Evolutionary conservation across 2,113 vertebrate species (phyloP), one percentile per base, ranked within the genome.

Genomic region (Etia nguti): DNA sequence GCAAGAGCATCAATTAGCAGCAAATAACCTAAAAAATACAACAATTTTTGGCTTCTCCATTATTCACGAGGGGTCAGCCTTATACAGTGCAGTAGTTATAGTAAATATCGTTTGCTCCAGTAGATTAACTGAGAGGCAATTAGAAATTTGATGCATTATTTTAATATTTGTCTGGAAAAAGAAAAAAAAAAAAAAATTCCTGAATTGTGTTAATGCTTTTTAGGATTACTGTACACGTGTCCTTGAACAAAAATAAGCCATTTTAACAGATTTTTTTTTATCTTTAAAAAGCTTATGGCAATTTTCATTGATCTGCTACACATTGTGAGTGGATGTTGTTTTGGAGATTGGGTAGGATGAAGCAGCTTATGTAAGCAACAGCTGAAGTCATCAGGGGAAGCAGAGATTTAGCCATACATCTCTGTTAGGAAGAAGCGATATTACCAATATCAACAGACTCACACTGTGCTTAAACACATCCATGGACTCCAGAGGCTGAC

Each of bases 261-360:
- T 85, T 24, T 59, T 20, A 65, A 89, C 22, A 75, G 24, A 75
- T 82, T 15, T 85, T 48, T 83, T 85, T 73, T 82, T 80, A 70
- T 70, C 55, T 84, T 89, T 80, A 75, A 90, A 82, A 70, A 68
- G 89, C 86, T 89, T 82, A 43, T 89, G 73, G 89, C 89, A 86
- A 15, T 87, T 59, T 85, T 90, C 86, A 92, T 87, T 88, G 91
- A 94, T 92, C 86, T 86, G 68, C 82, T 1, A 11, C 55, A 75
- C 18, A 34, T 80, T 85, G 65, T 90, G 62, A 90, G 84, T 84
- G 87, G 80, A 90, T 92, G 91, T 88, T 86, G 87, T 91, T 92
- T 80, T 90, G 90, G 52, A 95, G 83, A 89, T 91, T 88, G 89
- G 90, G 87, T 83, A 83, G 91, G 92, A 93, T 92, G 88, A 91